Base-by-base conservation (phyloP, 2,113 vertebrate genomes). In the Zosterops hypoxanthus region DNA sequence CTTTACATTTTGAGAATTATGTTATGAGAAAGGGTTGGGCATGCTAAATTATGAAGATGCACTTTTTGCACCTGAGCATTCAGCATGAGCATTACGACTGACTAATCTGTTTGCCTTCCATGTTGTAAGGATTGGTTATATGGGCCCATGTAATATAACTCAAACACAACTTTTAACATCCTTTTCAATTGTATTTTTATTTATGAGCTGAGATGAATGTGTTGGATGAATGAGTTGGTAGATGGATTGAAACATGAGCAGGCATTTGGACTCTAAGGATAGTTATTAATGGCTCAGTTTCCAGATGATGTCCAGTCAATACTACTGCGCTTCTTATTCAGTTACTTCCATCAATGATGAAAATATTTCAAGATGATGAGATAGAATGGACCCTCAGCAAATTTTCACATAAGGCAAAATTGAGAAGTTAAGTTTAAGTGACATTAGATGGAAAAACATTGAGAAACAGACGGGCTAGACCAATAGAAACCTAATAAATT, bases 261-360 rank as follows among this genome's bases (percentile, higher is more conserved):
- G 59, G 1, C 4, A 1, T 88, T 90, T 86, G 49, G 19, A 57
- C 49, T 82, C 36, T 41, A 31, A 90, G 46, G 31, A 41, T 31
- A 86, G 44, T 80, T 93, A 88, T 82, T 93, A 92, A 90, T 82
- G 71, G 31, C 41, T 77, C 31, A 41, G 24, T 46, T 90, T 92
- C n/a, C 47, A 81, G 42, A 80, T 46, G 63, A 49, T 80, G 86
- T 46, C 42, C 56, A 83, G 42, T 91, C 55, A 96, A 77, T 92
- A 92, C 21, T 22, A 13, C 16, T 76, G 34, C 42, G 49, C 88
- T 88, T 88, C 53, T 88, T 70, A 70, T 41, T 80, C 66, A 82
- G 50, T 76, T 80, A 56, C 75, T 90, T 93, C 82, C 55, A 44
- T 73, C 63, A 60, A 3, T 65, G 83, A 77, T 31, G 11, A 75